Base-by-base conservation (phyloP, 2,113 vertebrate genomes). In the Plectropomus leopardus region DNA sequence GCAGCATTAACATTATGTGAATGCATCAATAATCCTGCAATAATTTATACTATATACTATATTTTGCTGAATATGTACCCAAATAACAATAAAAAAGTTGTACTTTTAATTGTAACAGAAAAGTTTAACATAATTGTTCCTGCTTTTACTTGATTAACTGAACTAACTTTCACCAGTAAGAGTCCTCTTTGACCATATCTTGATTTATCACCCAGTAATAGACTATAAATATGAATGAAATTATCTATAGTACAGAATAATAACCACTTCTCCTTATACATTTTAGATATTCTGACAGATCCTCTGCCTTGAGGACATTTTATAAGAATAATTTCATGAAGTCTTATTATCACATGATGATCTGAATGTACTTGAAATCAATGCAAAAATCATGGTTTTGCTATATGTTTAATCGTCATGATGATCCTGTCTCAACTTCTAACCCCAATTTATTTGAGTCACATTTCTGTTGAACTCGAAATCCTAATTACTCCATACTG, bases 381-480 rank as follows among this genome's bases (percentile, higher is more conserved):
- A 13, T 5, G 34, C 26, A 54, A n/a, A n/a, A n/a, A 15, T 44
- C 24, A 8, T 8, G 28, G n/a, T n/a, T 21, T 7, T 24, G 51
- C 21, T 0, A 15, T 60, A 1, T 34, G 5, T 58, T 16, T 5
- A 34, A 40, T 45, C 10, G 11, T 0, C 19, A 26, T 48, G 23
- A 55, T 66, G 48, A 69, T 66, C 7, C 48, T 53, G 68, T 47
- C 24, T 21, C 17, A 71, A 45, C 6, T 28, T 28, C 60, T 50
- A n/a, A n/a, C n/a, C 14, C 40, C 21, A 26, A 50, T 34, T 50
- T 9, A 40, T 32, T 16, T 6, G 11, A 28, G 61, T 59, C 48
- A 36, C 24, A 50, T 50, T 63, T 58, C 55, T 69, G 72, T 10
- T 54, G 2, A 5, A 16, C 28, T 76, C 48, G 32, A 59, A 67